Base-by-base conservation (phyloP, 2,797 vertebrate genomes). In the Semaprochilodus insignis region DNA sequence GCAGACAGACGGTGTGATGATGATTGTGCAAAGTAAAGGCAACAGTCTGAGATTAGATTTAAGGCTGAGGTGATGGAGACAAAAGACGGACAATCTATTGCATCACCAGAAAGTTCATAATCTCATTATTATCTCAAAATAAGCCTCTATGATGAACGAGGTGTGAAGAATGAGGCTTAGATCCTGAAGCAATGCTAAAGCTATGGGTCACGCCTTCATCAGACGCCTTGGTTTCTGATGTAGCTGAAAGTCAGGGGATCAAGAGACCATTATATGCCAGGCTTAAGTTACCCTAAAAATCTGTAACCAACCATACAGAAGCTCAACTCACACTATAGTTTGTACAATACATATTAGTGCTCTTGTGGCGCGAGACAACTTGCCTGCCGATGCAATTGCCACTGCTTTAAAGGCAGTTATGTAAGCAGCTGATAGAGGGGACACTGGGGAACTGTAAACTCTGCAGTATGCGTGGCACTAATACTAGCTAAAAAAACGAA, bases 51-150 rank as follows among this genome's bases (percentile, higher is more conserved):
- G 92, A 93, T 90, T 85, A 88, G 91, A 90, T 94, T 95, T 98
- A 99, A 99, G 97, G 97, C 97, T 92, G 90, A 93, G 96, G 97
- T 97, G 96, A 98, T 94, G 89, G 93, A 94, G 94, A 88, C 91
- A 93, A 81, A 84, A 90, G 81, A 91, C 34, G 66, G 77, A 54
- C 74, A 86, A 72, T 88, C 89, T 62, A 86, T 88, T 87, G 88
- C 85, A 85, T 92, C 92, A 93, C 91, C 87, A 15, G 85, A 89
- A 91, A 67, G 89, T 86, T 90, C 90, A 85, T 88, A 87, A 93
- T 91, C 92, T 90, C 89, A 80, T 77, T 81, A 52, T 52, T 52
- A 14, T 14, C 13, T 7, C 4, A 16, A 86, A 75, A 88, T 54
- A 87, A 89, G 91, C 85, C 69, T 73, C 60, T 80, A 69, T 66